phyloP scores from a whole-genome alignment of 2,888 invertebrate genomes.

The Heliconius erato region DNA sequence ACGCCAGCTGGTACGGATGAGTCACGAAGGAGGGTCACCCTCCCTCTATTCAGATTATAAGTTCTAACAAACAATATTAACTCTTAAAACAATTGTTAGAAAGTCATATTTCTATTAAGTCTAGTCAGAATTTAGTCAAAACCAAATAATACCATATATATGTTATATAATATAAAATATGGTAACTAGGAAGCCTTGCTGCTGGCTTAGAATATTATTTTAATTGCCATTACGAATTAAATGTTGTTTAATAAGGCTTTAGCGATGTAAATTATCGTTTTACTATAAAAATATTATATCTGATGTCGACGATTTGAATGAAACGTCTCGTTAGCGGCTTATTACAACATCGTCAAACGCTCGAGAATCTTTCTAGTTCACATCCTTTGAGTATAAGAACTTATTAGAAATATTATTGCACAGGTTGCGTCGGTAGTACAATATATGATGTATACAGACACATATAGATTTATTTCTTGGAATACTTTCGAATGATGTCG shows the following conservation, averaged over 20 bases:
- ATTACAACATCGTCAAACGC: neutral
- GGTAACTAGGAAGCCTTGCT: conserved; percentile 26
- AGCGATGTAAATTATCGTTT: neutral
- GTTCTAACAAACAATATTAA: conserved; percentile 36
- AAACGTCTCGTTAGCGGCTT: neutral
- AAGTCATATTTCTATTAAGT: conserved; percentile 18
- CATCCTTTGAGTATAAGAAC: neutral
- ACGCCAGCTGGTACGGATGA: conserved; percentile 53
- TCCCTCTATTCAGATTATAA: conserved; percentile 44
- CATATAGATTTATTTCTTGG: conserved; percentile 16
- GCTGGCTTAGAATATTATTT: neutral
- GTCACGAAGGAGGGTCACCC: conserved; percentile 52
- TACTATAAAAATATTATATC: neutral
- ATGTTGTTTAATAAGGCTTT: neutral
- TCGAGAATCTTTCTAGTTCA: neutral
- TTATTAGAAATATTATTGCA: neutral
- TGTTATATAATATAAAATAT: conserved; percentile 35
- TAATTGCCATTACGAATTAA: neutral
- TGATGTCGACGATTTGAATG: neutral
- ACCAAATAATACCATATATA: conserved; percentile 43
- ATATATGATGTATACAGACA: neutral
- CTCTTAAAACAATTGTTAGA: conserved; percentile 33
- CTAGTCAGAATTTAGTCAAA: conserved; percentile 32
- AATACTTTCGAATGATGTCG: conserved; percentile 10
- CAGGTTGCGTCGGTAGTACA: too few relatives aligned